Base-by-base conservation (phyloP, 2,888 invertebrate species). In the Pachydiplax longipennis region DNA sequence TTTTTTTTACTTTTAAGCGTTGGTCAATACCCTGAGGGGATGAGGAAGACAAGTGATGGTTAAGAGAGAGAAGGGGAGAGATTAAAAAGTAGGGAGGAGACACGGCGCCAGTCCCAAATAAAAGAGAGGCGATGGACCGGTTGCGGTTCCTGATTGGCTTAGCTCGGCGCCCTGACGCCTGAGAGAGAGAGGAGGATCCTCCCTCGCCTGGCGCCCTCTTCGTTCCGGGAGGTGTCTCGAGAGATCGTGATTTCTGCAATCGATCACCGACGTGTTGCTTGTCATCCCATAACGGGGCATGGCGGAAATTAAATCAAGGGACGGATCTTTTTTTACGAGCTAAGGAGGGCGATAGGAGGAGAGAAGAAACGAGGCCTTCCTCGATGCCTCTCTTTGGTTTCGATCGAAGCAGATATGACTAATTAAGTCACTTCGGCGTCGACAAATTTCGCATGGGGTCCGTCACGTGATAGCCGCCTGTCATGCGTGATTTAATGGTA, bases 201-300 rank as follows among this genome's bases (percentile, higher is more conserved):
- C 81, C 40, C 81, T 18, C 80, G 35, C 12, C 80, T 80, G 31
- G 18, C 25, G 35, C 83, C 58, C 58, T 12, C 83, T 37, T 8
- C 18, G 10, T 44, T 44, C 25, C 53, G 35, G 53, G 82, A 25
- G 58, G 83, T 83, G 58, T 58, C 87, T 35, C 61, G 48, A 61
- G 87, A 65, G 87, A 87, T 87, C 61, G 87, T 61, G 87, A 87
- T 87, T 58, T 61, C 87, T 61, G 87, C 87, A 87, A 87, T 87
- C 87, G 87, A 87, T 87, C 87, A 87, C 61, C 61, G 58, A 87
- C 87, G 87, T 87, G 87, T 87, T 61, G 61, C 87, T 65, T 87
- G 87, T 87, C 87, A 87, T 87, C 87, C 87, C 87, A 87, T 87
- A 87, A 87, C 87, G 87, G 87, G 87, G 87, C 87, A 87, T 65